These are phyloP conservation scores for Syrrhaptes paradoxus DNA, from an alignment of 2,113 vertebrate species.

Conservation along the genomic window DNA sequence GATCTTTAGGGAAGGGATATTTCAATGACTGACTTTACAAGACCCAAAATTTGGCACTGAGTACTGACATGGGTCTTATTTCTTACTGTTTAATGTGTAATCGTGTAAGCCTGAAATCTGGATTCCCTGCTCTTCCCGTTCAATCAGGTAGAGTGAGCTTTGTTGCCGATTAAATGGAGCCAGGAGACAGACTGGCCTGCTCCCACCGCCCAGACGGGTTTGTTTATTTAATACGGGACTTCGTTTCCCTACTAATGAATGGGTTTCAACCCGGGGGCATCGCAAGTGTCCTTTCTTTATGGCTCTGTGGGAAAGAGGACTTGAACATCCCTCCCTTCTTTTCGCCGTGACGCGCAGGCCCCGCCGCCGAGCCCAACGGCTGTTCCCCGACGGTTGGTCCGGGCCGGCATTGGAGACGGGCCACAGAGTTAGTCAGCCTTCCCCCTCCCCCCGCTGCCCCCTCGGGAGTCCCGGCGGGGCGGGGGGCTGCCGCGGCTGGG, in stretches of 20 bases:
- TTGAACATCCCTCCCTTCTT: background rate
- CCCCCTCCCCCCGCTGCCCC: background rate
- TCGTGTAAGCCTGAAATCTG: background rate
- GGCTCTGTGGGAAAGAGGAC: background rate
- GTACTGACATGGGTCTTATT: background rate
- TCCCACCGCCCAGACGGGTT: background rate
- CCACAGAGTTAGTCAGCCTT: background rate
- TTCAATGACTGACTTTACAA: background rate
- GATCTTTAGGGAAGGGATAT: background rate
- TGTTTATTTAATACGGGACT: background rate
- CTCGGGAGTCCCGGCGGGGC: background rate
- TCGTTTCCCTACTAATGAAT: background rate
- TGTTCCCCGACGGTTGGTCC: background rate
- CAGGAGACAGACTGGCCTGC: background rate
- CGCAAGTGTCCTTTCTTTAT: background rate
- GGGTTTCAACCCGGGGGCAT: background rate
- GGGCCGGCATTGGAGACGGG: background rate
- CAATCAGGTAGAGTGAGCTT: constrained; percentile 7
- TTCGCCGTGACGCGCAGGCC: background rate
- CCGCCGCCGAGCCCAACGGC: background rate
- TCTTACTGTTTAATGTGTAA: background rate
- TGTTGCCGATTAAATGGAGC: background rate
- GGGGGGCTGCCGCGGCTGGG: no score
- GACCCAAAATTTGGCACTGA: background rate
- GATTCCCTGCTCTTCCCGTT: background rate